Evolutionary conservation across 64 coral and sea anemone genomes (phyloP), one percentile per base, ranked within the genome.

Genomic region (Astreopora myriophthalma): DNA sequence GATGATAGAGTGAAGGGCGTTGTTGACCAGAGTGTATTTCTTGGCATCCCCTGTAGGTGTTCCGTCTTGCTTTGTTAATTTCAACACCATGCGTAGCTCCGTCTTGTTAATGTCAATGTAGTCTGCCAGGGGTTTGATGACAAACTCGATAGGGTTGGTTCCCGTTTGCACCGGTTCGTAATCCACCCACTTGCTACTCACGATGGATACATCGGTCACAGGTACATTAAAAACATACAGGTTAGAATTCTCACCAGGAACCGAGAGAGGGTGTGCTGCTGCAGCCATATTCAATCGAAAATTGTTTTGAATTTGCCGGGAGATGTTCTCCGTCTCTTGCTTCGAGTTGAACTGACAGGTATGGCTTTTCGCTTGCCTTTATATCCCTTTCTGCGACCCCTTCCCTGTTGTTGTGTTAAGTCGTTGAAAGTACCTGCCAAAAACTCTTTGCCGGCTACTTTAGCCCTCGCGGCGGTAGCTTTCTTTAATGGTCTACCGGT

Each of bases 1-100:
- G 35, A 92, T 92, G 28, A 92, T 86, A 3, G 90, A 77, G 29
- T 92, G 90, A 27, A 92, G 48, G n/a, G 83, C 44, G 19, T 92
- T 92, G 79, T 91, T 91, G 26, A 76, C 69, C 0, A 71, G 33
- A 5, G 55, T 80, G n/a, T 76, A 38, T 19, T 58, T 76, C 8
- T 57, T 62, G 13, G 14, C 69, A 42, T 52, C 31, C 1, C 3
- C 34, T 26, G 62, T 75, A 3, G 52, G 36, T 0, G 5, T 3
- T 60, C 80, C 90, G 5, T 46, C 10, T 24, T 20, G 17, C 22
- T 92, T 67, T n/a, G 6, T 70, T 2, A 92, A 65, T 23, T 92
- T 60, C 1, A 92, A 69, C 52, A 92, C 27, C 22, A 92, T 8
- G 5, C 40, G 40, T 10, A 44, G 40, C 40, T 44, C 40, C 10